These are phyloP conservation scores for Fukomys damarensis DNA, from an alignment of 2,113 vertebrate species.

Conservation along the genomic window DNA sequence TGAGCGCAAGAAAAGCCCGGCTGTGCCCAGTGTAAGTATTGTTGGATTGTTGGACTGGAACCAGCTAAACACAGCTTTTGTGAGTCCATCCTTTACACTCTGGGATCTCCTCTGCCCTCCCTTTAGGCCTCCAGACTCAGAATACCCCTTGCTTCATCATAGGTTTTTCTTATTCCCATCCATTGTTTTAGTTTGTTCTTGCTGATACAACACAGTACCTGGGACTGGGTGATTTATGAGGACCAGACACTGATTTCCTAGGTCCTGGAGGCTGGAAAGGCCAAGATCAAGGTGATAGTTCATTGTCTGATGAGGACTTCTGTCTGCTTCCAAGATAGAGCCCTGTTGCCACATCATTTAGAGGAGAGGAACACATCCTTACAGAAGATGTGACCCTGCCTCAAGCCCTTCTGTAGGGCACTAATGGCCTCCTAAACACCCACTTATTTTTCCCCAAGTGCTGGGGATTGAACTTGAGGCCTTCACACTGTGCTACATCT, in stretches of 20 bases:
- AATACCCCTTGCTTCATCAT: not conserved
- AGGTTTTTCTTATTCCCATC: not conserved
- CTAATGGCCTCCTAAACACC: no score
- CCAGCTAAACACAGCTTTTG: not conserved
- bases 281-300: not conserved
- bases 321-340: not conserved
- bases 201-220: not conserved
- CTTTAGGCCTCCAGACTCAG: fast-evolving
- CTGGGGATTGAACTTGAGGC: not conserved
- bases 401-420: not conserved
- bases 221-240: not conserved
- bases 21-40: conserved; percentile 93
- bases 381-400: not conserved
- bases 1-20: conserved; percentile 94
- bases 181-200: not conserved
- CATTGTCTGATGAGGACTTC: not conserved
- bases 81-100: not conserved
- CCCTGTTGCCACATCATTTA: not conserved
- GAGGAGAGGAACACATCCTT: not conserved
- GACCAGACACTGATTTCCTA: not conserved
- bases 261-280: not conserved
- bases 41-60: not conserved
- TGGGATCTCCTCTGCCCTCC: not conserved
- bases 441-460: not conserved
- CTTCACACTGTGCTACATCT: not conserved